Percentiles rank a stretch among this genome's conserved stretches.
Conservation (phyloP, 2,888 invertebrate species). For the Polymixis lichenea region DNA sequence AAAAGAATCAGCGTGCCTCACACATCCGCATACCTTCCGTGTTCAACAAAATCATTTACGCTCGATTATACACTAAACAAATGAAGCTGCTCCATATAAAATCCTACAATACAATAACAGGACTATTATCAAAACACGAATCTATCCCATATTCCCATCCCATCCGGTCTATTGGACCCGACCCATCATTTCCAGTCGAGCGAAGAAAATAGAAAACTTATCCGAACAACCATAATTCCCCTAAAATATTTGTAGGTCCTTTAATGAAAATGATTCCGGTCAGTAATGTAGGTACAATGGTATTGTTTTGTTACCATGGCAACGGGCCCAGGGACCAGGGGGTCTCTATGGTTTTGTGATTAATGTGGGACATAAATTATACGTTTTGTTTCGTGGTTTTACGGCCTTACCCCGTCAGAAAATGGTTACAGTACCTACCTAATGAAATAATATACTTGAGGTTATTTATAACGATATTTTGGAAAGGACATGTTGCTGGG, state of each 20-base stretch:
- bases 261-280: conserved; percentile 60
- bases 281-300: conserved; percentile 53
- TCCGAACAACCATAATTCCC: conserved; percentile 51
- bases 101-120: conserved; percentile 53
- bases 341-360: conserved; percentile 44
- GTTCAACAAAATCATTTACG: conserved; percentile 1
- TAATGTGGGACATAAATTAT: conserved; percentile 55
- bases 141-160: conserved; percentile 42
- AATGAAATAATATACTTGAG: background rate
- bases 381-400: conserved; percentile 53
- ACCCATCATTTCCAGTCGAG: conserved; percentile 45
- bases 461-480: conserved; percentile 3
- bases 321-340: conserved; percentile 13
- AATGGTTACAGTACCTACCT: conserved; percentile 13
- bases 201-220: conserved; percentile 62
- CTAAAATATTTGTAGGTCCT: conserved; percentile 65
- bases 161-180: conserved; percentile 40
- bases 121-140: conserved; percentile 51
- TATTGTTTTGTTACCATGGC: conserved; percentile 54
- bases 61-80: conserved; percentile 30
- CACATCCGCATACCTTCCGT: too few relatives aligned
- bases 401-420: background rate
- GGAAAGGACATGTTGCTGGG: background rate
- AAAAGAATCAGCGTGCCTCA: too few relatives aligned
- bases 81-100: conserved; percentile 42